Percentiles rank a stretch among this genome's conserved stretches.
phyloP scores from a whole-genome alignment of 2,113 vertebrate species.

The Misgurnus mizolepis region DNA sequence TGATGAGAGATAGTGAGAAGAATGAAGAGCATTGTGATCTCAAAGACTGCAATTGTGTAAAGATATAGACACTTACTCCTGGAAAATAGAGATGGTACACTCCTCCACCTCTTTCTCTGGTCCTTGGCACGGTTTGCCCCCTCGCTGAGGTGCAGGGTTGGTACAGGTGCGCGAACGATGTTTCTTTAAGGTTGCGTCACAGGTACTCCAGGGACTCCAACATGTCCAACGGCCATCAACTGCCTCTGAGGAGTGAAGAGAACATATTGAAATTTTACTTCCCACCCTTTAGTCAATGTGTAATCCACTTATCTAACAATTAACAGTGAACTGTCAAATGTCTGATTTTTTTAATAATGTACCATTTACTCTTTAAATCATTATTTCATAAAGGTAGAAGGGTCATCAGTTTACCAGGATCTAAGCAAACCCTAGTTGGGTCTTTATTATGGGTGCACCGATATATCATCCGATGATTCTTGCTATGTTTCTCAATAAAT shows the following conservation, averaged over 20 bases:
- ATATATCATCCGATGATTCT: no score
- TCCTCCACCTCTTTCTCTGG: slow-evolving; percentile 68
- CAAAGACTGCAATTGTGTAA: background rate
- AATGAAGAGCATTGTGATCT: background rate
- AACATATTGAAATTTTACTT: background rate
- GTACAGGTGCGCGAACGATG: slow-evolving; percentile 78
- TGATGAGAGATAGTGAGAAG: slow-evolving; percentile 17
- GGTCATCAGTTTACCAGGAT: background rate
- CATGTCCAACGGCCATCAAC: slow-evolving; percentile 89
- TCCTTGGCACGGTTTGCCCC: slow-evolving; percentile 80
- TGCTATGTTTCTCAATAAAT: no score
- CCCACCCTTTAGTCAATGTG: background rate
- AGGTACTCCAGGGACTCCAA: slow-evolving; percentile 86
- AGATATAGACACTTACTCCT: slow-evolving; percentile 67
- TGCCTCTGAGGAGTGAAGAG: slow-evolving; percentile 66
- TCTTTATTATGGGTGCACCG: no score
- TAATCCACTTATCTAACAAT: background rate
- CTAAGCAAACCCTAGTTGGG: no score
- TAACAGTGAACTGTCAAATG: background rate
- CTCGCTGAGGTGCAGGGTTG: slow-evolving; percentile 76
- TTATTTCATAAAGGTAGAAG: background rate
- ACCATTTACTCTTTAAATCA: background rate
- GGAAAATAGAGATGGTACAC: slow-evolving; percentile 83
- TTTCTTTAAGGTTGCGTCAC: slow-evolving; percentile 74
- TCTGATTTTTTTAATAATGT: background rate